These are phyloP conservation scores for Minunthozetes semirufus DNA, from an alignment of 2,888 invertebrate genomes.

Conservation along the genomic window DNA sequence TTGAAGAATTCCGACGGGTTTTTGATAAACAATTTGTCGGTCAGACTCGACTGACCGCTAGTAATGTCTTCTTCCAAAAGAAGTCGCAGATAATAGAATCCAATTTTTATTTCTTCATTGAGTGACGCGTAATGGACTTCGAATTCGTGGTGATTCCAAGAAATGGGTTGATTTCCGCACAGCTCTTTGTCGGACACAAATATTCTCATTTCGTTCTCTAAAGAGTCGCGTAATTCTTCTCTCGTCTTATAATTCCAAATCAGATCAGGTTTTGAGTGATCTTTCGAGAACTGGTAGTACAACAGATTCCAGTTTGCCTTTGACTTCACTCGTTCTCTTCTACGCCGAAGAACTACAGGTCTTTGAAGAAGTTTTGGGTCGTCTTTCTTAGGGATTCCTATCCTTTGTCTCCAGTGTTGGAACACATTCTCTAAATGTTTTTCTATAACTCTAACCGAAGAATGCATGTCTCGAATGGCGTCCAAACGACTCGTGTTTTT, in stretches of 20 bases:
- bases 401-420: conserved; percentile 64
- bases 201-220: conserved; percentile 86
- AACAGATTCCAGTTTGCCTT: conserved; percentile 86
- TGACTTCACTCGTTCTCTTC: conserved; percentile 78
- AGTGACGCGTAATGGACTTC: conserved; percentile 89
- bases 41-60: conserved; percentile 50
- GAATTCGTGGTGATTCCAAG: conserved; percentile 98
- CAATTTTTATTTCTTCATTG: conserved; percentile 93
- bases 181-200: conserved; percentile 85
- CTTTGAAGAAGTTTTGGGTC: conserved; percentile 55
- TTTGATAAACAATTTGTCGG: conserved; percentile 63
- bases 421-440: conserved; percentile 53
- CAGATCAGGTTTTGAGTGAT: conserved; percentile 90
- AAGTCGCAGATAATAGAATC: conserved; percentile 92
- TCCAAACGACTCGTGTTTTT: conserved; percentile 37
- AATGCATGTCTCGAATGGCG: conserved; percentile 39
- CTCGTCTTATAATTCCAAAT: conserved; percentile 99
- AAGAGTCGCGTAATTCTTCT: conserved; percentile 81
- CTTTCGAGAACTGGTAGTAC: conserved; percentile 87
- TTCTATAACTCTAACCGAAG: conserved; percentile 48
- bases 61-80: conserved; percentile 73
- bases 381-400: conserved; percentile 51
- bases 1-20: conserved; percentile 97
- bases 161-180: conserved; percentile 59
- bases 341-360: conserved; percentile 82